Evolutionary conservation across 2,888 invertebrate genomes (phyloP).

Genomic region (Arctia plantaginis): DNA sequence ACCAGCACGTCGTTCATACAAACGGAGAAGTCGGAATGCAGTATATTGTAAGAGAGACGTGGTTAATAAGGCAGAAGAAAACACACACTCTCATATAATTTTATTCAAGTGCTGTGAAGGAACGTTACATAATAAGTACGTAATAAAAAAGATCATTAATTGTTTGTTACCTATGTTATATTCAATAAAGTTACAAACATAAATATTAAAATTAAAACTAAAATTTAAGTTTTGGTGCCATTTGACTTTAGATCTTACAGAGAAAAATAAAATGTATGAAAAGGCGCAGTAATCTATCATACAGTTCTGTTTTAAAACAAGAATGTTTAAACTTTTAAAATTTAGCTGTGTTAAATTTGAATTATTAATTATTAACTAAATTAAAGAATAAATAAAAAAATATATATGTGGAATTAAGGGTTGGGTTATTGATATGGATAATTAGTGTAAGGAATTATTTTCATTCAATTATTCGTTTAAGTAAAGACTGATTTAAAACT

Average conservation of each 20-base stretch:
- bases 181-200: too few relatives aligned
- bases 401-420: too few relatives aligned
- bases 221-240: conserved; percentile 23
- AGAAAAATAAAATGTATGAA: conserved; percentile 32
- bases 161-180: too few relatives aligned
- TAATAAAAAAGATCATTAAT: too few relatives aligned
- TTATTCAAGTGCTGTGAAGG: background rate
- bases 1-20: too few relatives aligned
- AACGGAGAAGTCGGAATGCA: too few relatives aligned
- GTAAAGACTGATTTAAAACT: too few relatives aligned
- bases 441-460: background rate
- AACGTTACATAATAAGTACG: too few relatives aligned
- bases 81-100: background rate
- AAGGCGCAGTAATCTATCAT: conserved; percentile 30
- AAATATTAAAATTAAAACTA: background rate
- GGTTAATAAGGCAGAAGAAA: background rate
- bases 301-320: conserved; percentile 16
- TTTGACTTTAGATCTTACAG: conserved; percentile 2
- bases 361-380: background rate
- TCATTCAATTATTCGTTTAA: too few relatives aligned
- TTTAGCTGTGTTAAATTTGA: background rate
- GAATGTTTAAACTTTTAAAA: background rate
- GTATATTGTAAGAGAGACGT: background rate
- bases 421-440: background rate
- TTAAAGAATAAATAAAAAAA: too few relatives aligned